These are phyloP conservation scores for Diachasma alloeum DNA, from an alignment of 1,140 invertebrate species.

Conservation along the genomic window DNA sequence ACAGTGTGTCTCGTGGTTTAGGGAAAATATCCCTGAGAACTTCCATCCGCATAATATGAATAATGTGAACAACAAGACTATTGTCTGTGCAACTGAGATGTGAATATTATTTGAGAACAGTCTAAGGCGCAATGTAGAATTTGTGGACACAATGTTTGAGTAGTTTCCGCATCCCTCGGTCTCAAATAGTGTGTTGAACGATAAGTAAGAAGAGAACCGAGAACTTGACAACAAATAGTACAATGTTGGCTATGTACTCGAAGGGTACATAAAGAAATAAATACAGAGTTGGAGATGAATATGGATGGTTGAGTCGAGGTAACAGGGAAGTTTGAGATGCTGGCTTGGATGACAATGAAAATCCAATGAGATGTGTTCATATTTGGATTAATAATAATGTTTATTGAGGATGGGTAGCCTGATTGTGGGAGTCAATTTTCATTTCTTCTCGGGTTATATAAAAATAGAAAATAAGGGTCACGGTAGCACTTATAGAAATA, in stretches of 20 bases:
- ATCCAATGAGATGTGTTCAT: background rate
- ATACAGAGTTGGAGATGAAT: background rate
- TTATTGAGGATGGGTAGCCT: background rate
- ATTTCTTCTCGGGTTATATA: no score
- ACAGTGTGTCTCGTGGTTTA: no score
- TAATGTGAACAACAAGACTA: background rate
- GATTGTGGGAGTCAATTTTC: background rate
- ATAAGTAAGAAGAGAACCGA: background rate
- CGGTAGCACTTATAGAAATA: no score
- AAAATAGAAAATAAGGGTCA: no score
- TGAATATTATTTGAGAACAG: background rate
- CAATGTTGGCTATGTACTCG: background rate
- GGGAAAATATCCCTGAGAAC: no score
- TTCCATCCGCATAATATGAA: background rate
- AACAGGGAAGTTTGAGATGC: background rate
- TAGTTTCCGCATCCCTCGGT: background rate
- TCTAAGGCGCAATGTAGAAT: background rate
- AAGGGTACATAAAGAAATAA: background rate
- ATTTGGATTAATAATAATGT: background rate
- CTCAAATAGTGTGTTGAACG: background rate
- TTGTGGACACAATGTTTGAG: constrained; percentile 4
- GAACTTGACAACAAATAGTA: background rate
- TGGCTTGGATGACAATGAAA: background rate
- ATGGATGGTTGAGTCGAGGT: background rate
- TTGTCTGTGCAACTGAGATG: background rate